Evolutionary conservation across 2,888 invertebrate genomes (phyloP).

Genomic region (Lasioglossum vierecki): DNA sequence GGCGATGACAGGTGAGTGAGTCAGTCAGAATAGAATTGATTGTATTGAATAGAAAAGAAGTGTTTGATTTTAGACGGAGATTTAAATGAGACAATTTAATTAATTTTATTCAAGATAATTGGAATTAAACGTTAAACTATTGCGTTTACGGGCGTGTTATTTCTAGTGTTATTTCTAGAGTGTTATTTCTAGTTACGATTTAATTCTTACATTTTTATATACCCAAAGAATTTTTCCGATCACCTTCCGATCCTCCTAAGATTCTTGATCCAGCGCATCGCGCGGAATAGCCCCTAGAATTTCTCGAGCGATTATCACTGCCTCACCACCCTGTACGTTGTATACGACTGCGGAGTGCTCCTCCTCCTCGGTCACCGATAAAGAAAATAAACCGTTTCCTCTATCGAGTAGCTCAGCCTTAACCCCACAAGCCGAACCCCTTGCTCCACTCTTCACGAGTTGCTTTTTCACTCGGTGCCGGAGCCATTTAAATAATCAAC

Average conservation of each 20-base stretch:
- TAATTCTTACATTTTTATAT: too few relatives aligned
- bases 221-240: too few relatives aligned
- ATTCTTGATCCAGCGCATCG: neutral
- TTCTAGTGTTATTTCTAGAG: too few relatives aligned
- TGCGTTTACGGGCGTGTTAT: too few relatives aligned
- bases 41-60: too few relatives aligned
- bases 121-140: too few relatives aligned
- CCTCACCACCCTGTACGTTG: neutral
- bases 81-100: too few relatives aligned
- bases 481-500: slow-evolving; percentile 63
- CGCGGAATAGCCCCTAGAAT: neutral
- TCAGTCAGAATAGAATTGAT: too few relatives aligned
- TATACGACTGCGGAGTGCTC: neutral
- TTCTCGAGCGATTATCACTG: neutral
- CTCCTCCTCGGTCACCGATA: slow-evolving; percentile 12
- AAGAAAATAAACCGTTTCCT: slow-evolving; percentile 43
- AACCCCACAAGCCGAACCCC: neutral
- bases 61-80: too few relatives aligned
- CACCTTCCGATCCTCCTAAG: neutral
- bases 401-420: neutral
- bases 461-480: slow-evolving; percentile 12
- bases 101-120: too few relatives aligned
- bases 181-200: too few relatives aligned
- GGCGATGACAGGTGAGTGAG: too few relatives aligned
- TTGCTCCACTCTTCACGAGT: neutral